A percentile compares a stretch with the other conserved stretches of the same genome.
These are phyloP conservation scores for Scaptodrosophila latifasciaeformis DNA, from an alignment of 2,888 invertebrate species.

Conservation along the genomic window DNA sequence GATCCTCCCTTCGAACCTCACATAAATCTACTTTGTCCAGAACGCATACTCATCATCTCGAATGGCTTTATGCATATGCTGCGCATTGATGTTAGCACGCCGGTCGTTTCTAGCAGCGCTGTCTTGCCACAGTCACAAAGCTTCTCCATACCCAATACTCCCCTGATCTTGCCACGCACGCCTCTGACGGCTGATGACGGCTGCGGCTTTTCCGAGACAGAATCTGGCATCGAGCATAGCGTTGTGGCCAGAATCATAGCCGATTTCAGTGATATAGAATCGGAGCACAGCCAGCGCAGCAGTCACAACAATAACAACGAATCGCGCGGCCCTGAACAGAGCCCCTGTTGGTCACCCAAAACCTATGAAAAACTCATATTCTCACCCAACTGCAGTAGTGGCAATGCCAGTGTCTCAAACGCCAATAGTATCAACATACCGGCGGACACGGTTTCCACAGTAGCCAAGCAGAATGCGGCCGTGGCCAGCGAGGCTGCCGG, in stretches of 20 bases:
- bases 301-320: constrained; percentile 45
- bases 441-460: constrained; percentile 40
- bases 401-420: neutral
- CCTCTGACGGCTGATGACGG: constrained; percentile 30
- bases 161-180: constrained; percentile 38
- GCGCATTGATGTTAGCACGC: constrained; percentile 78
- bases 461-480: constrained; percentile 24
- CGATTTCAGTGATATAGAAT: constrained; percentile 80
- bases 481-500: constrained; percentile 36
- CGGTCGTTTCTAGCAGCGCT: constrained; percentile 30
- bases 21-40: constrained; percentile 82
- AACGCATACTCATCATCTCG: constrained; percentile 87
- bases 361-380: constrained; percentile 77
- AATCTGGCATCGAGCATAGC: constrained; percentile 74
- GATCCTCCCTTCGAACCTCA: constrained; percentile 85
- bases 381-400: constrained; percentile 71
- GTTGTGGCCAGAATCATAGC: constrained; percentile 80
- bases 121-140: constrained; percentile 33
- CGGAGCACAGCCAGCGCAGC: constrained; percentile 75
- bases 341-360: constrained; percentile 45
- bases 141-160: constrained; percentile 47
- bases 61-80: constrained; percentile 90
- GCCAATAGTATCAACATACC: constrained; percentile 18
- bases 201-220: too few relatives aligned
- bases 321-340: constrained; percentile 19